phyloP scores from a whole-genome alignment of 1,140 invertebrate species.

The Popillia japonica region DNA sequence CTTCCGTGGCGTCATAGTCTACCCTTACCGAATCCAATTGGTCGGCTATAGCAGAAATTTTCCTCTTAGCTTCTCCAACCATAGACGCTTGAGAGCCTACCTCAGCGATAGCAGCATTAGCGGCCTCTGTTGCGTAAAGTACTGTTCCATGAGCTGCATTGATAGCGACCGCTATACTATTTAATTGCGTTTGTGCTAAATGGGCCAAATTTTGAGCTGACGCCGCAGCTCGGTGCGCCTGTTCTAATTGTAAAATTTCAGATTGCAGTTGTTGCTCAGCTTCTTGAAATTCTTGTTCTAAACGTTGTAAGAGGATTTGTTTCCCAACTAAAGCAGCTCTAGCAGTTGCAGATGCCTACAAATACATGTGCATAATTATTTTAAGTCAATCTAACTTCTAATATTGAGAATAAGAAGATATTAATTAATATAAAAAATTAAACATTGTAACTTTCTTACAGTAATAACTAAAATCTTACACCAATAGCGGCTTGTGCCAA shows the following conservation, averaged over 20 bases:
- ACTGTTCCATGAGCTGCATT: constrained; percentile 66
- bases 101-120: constrained; percentile 64
- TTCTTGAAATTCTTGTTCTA: constrained; percentile 65
- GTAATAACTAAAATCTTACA: background rate
- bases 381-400: too few relatives aligned
- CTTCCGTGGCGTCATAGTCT: constrained; percentile 65
- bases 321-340: constrained; percentile 67
- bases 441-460: too few relatives aligned
- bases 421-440: background rate
- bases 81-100: constrained; percentile 67
- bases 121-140: constrained; percentile 64
- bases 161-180: constrained; percentile 58
- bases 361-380: background rate
- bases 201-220: constrained; percentile 65
- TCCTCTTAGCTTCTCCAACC: constrained; percentile 66
- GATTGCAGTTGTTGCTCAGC: constrained; percentile 63
- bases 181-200: constrained; percentile 52
- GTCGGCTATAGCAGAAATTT: constrained; percentile 63
- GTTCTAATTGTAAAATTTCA: constrained; percentile 63
- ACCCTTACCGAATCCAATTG: constrained; percentile 65
- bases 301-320: constrained; percentile 64
- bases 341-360: constrained; percentile 61
- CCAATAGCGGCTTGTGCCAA: constrained; percentile 11
- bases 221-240: constrained; percentile 65
- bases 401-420: background rate